A percentile compares a stretch with the other conserved stretches of the same genome.
Evolutionary conservation across 2,888 invertebrate genomes (phyloP).

Genomic region (Adelognathus sp.): DNA sequence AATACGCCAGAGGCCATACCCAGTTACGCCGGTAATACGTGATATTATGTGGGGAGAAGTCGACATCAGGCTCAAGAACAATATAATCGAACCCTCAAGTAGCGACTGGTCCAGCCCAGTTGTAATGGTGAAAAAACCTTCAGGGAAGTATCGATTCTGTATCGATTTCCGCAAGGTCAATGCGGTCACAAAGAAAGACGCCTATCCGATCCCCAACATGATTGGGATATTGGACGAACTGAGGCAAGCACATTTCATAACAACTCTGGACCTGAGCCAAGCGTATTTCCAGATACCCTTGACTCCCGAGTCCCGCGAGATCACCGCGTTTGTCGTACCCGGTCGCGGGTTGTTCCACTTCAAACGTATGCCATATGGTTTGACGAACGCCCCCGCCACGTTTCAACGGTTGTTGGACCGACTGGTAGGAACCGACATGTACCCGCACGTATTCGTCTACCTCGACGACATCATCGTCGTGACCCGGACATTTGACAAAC

Average conservation of each 20-base stretch:
- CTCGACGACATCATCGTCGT: slow-evolving; percentile 29
- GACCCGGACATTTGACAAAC: slow-evolving; percentile 9
- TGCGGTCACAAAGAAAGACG: too few relatives aligned
- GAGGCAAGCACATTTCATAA: slow-evolving; percentile 66
- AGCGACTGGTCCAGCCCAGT: slow-evolving; percentile 66
- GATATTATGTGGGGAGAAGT: slow-evolving; percentile 44
- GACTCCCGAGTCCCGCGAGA: slow-evolving; percentile 49
- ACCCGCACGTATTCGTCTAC: slow-evolving; percentile 25
- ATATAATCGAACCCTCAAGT: slow-evolving; percentile 57
- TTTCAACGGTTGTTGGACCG: too few relatives aligned
- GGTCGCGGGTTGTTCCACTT: slow-evolving; percentile 67
- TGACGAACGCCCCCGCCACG: slow-evolving; percentile 62
- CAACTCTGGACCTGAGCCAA: slow-evolving; percentile 66
- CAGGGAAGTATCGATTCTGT: slow-evolving; percentile 57
- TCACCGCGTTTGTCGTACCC: slow-evolving; percentile 70
- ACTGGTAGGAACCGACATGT: slow-evolving; percentile 45
- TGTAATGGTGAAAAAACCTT: slow-evolving; percentile 65
- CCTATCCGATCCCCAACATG: too few relatives aligned
- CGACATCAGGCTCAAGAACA: slow-evolving; percentile 66
- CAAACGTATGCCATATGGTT: slow-evolving; percentile 66
- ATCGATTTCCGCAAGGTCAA: too few relatives aligned
- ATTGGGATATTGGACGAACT: slow-evolving; percentile 66
- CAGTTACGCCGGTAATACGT: background rate
- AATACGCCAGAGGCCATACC: slow-evolving; percentile 34
- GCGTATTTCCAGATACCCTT: slow-evolving; percentile 69